A percentile compares a stretch with the other conserved stretches of the same genome.
These are phyloP conservation scores for Monoplex corrugatus DNA, from an alignment of 2,888 invertebrate species.

Conservation along the genomic window DNA sequence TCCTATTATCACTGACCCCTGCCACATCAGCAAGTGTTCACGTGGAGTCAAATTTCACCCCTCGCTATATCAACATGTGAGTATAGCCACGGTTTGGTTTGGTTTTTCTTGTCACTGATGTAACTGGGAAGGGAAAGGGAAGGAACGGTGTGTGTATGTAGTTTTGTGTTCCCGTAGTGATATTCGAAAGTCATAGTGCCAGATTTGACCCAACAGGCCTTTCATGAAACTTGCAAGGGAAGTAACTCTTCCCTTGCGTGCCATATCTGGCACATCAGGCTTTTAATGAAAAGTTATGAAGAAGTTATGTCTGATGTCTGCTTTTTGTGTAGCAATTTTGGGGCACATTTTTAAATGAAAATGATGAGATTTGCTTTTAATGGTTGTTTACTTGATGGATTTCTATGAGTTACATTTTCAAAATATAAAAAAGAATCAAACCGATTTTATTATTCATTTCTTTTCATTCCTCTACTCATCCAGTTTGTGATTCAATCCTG, in stretches of 20 bases:
- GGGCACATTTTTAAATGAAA: neutral
- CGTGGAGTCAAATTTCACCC: neutral
- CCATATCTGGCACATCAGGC: constrained; percentile 2
- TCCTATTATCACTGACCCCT: neutral
- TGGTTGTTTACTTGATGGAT: no score
- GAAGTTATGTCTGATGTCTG: neutral
- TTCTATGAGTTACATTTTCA: no score
- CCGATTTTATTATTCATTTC: no score
- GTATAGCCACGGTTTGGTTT: neutral
- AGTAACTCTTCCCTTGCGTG: neutral
- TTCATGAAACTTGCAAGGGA: no score
- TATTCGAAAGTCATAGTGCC: neutral
- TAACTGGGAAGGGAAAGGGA: neutral
- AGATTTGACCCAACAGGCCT: neutral
- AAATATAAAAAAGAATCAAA: no score
- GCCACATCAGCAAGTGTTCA: neutral
- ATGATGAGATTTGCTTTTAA: neutral
- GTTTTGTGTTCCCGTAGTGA: neutral
- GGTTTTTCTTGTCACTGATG: neutral
- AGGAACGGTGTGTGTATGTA: neutral
- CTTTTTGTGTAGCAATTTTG: neutral
- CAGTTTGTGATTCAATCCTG: neutral
- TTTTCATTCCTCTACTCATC: no score
- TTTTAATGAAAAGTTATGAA: neutral
- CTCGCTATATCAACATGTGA: neutral